phyloP scores from a whole-genome alignment of 2,888 invertebrate species.

The Phortica magna region DNA sequence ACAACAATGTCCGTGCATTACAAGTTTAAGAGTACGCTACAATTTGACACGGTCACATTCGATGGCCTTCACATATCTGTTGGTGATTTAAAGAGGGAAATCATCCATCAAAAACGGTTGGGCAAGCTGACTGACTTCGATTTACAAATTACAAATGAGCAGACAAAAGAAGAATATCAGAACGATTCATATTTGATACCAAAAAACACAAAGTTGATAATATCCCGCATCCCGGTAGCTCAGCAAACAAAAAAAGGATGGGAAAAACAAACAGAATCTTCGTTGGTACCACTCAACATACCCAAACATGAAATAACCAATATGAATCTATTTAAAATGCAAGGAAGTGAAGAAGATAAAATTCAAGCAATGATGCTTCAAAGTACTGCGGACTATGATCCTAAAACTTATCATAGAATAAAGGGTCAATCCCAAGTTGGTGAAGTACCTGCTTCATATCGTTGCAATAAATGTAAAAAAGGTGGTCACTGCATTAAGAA shows the following conservation, averaged over 20 bases:
- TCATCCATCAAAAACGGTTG: constrained; percentile 95
- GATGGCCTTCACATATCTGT: constrained; percentile 98
- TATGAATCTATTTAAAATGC: constrained; percentile 91
- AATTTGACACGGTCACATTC: constrained; percentile 97
- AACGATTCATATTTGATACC: constrained; percentile 95
- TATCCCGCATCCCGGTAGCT: constrained; percentile 93
- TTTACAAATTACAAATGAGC: constrained; percentile 96
- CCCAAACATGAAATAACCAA: constrained; percentile 80
- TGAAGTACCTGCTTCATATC: constrained; percentile 93
- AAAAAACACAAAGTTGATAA: constrained; percentile 97
- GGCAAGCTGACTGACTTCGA: constrained; percentile 97
- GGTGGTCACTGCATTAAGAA: constrained; percentile 98
- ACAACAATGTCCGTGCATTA: constrained; percentile 94
- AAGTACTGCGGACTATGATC: constrained; percentile 97
- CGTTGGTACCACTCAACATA: constrained; percentile 50
- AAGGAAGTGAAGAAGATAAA: constrained; percentile 98
- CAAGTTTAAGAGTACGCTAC: constrained; percentile 97
- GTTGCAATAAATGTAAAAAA: constrained; percentile 96
- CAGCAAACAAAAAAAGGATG: constrained; percentile 88
- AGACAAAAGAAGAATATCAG: constrained; percentile 97
- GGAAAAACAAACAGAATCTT: constrained; percentile 80
- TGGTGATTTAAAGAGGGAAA: constrained; percentile 95
- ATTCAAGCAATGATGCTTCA: constrained; percentile 98
- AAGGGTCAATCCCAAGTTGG: constrained; percentile 93
- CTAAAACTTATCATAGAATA: constrained; percentile 94